Percentiles rank a stretch among this genome's conserved stretches.
Evolutionary conservation across 2,113 vertebrate genomes (phyloP).

Genomic region (Anthoscopus minutus): DNA sequence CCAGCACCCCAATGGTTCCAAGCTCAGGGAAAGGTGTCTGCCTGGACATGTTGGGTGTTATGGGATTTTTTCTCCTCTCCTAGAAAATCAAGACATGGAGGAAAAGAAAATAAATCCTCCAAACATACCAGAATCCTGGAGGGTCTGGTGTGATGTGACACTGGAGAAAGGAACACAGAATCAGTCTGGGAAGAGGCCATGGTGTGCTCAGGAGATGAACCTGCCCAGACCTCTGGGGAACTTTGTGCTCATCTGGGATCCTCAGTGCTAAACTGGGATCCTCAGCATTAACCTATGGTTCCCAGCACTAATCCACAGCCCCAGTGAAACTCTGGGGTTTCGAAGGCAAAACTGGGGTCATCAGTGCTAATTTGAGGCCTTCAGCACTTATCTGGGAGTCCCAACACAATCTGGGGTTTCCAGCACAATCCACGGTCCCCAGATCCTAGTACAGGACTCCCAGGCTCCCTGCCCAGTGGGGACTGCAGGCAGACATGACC

Average conservation of each 20-base stretch:
- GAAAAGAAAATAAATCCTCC: neutral
- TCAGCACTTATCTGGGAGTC: too few relatives aligned
- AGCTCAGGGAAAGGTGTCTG: neutral
- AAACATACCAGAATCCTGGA: neutral
- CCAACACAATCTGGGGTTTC: neutral
- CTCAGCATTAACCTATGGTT: neutral
- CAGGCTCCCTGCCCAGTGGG: neutral
- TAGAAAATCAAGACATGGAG: neutral
- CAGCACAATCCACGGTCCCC: neutral
- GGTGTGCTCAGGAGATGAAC: neutral
- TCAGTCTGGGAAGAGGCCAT: accelerated
- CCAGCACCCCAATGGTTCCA: neutral
- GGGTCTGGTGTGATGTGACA: neutral
- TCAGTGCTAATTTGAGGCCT: neutral
- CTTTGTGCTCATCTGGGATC: too few relatives aligned
- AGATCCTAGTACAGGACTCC: neutral
- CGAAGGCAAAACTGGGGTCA: neutral
- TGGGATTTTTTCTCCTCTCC: neutral
- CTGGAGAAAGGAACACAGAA: neutral
- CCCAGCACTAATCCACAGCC: neutral
- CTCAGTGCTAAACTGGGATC: neutral
- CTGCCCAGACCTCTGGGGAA: neutral
- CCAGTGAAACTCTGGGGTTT: neutral
- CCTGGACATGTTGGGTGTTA: neutral
- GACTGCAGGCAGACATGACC: neutral